These are phyloP conservation scores for Pogonophryne albipinna DNA, from an alignment of 2,797 vertebrate genomes.

Conservation along the genomic window DNA sequence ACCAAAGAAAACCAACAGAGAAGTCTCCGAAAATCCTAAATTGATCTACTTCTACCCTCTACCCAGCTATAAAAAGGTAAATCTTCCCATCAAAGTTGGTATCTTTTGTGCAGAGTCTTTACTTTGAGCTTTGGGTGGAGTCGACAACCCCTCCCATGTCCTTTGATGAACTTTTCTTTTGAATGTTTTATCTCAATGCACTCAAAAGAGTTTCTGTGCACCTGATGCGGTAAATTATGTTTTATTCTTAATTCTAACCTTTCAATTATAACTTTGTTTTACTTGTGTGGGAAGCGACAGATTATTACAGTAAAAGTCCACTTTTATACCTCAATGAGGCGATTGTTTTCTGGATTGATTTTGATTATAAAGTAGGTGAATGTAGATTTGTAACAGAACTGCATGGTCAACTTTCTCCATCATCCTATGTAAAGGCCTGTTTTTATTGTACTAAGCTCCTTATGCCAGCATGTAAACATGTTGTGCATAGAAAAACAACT, in stretches of 20 bases:
- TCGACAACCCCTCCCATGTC: conserved; percentile 52
- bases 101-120: conserved; percentile 20
- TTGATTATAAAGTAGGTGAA: not conserved
- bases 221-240: not conserved
- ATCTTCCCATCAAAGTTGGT: rapidly evolving
- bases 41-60: conserved; percentile 12
- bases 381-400: conserved; percentile 2
- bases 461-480: not conserved
- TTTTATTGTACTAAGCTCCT: not conserved
- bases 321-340: not conserved
- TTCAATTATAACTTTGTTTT: not conserved
- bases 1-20: not conserved
- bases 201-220: not conserved
- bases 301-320: not conserved
- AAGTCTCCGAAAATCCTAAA: not conserved
- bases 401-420: not conserved
- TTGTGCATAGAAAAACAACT: not conserved
- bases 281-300: not conserved
- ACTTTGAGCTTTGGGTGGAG: conserved; percentile 59
- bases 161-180: conserved; percentile 30
- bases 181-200: not conserved
- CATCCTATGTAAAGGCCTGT: not conserved
- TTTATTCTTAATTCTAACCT: not conserved
- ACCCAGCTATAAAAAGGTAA: conserved; percentile 62
- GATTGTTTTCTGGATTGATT: not conserved